Evolutionary conservation across 2,113 vertebrate species (phyloP).

Genomic region (Cheilinus undulatus): DNA sequence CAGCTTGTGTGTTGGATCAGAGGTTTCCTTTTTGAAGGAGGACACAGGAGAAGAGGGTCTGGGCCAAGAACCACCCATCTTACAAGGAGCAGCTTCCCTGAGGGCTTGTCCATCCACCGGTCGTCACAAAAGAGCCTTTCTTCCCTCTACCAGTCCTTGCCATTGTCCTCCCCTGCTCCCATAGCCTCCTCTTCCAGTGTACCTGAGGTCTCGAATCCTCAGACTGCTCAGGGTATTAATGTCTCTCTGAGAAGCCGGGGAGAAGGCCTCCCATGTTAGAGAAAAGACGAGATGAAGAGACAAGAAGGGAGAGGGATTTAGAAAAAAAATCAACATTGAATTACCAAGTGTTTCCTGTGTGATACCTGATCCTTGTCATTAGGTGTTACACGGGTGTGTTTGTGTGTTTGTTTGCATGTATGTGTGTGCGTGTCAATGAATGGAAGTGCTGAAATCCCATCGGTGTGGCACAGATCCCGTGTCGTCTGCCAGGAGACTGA

Average conservation of each 20-base stretch:
- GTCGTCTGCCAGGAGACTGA: conserved; percentile 74
- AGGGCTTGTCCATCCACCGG: conserved; percentile 75
- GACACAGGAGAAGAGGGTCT: conserved; percentile 75
- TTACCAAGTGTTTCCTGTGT: conserved; percentile 70
- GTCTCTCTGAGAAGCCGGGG: conserved; percentile 61
- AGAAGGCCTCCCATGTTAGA: conserved; percentile 60
- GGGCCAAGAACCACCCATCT: conserved; percentile 81
- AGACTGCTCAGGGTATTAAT: conserved; percentile 71
- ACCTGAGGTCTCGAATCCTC: conserved; percentile 70
- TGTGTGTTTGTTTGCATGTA: conserved; percentile 67
- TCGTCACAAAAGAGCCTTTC: conserved; percentile 82
- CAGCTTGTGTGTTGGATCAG: conserved; percentile 75
- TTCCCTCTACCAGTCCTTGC: conserved; percentile 68
- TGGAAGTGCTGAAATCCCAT: conserved; percentile 75
- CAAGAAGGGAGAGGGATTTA: conserved; percentile 43
- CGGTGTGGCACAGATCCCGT: conserved; percentile 64
- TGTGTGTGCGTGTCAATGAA: conserved; percentile 55
- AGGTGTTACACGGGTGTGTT: conserved; percentile 61
- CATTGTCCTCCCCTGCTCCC: conserved; percentile 79
- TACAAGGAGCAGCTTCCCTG: conserved; percentile 77
- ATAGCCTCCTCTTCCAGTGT: conserved; percentile 69
- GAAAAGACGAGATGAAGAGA: conserved; percentile 60
- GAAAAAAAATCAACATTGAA: conserved; percentile 64
- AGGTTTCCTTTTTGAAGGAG: conserved; percentile 70
- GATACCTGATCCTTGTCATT: conserved; percentile 69